These are phyloP conservation scores for Cisticola juncidis DNA, from an alignment of 2,113 vertebrate genomes.

Conservation along the genomic window DNA sequence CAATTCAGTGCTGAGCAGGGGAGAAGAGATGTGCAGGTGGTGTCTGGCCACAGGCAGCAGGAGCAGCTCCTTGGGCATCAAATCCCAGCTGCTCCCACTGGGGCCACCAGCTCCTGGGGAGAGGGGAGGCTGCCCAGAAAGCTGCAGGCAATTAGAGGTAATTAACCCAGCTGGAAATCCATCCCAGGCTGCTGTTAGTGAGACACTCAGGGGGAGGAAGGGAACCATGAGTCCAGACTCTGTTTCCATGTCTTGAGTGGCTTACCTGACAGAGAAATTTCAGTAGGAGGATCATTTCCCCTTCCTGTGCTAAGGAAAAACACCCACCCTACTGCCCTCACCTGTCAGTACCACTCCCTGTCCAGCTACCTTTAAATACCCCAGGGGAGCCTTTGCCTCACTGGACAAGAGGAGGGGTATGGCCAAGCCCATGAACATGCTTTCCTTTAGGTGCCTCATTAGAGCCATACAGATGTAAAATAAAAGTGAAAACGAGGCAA, in stretches of 20 bases:
- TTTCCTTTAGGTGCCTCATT: neutral
- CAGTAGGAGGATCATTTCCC: neutral
- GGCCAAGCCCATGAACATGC: accelerated
- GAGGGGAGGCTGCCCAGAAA: neutral
- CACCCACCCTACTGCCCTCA: neutral
- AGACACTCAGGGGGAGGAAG: neutral
- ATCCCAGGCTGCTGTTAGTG: neutral
- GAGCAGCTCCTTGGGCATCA: neutral
- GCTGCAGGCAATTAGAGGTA: neutral
- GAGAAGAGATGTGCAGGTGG: neutral
- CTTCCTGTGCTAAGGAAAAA: neutral
- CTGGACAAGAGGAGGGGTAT: accelerated
- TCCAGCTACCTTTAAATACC: neutral
- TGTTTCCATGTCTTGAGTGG: neutral
- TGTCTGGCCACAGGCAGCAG: neutral
- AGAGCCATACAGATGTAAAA: neutral
- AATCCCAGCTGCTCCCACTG: neutral
- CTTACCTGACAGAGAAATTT: neutral
- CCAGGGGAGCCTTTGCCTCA: neutral
- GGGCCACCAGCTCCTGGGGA: neutral
- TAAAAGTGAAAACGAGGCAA: neutral
- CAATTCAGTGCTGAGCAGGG: neutral
- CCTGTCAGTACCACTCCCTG: neutral
- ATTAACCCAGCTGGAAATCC: neutral
- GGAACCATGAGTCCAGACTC: neutral